Evolutionary conservation across 2,797 vertebrate species (phyloP).

Genomic region (Rhadinocentrus ornatus): DNA sequence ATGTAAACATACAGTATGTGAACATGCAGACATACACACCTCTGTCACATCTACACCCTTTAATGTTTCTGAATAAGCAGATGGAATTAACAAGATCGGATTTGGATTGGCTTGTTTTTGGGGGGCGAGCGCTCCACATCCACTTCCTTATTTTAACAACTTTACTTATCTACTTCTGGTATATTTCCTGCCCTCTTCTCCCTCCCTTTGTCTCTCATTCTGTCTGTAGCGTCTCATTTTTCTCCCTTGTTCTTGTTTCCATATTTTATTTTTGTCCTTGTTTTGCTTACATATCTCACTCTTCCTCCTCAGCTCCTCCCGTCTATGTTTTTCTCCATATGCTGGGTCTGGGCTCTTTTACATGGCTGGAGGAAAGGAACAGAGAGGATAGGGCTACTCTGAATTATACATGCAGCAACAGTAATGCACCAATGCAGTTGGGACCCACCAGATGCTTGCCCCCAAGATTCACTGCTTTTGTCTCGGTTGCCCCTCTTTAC

Average conservation of each 20-base stretch:
- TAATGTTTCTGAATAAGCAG: constrained; percentile 43
- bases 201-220: constrained; percentile 19
- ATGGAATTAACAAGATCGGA: constrained; percentile 35
- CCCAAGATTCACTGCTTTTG: constrained; percentile 71
- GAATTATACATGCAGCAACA: constrained; percentile 77
- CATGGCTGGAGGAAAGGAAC: constrained; percentile 76
- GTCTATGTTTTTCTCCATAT: constrained; percentile 62
- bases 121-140: not conserved
- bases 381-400: constrained; percentile 63
- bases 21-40: constrained; percentile 31
- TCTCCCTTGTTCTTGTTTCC: constrained; percentile 34
- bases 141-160: constrained; percentile 43
- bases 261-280: constrained; percentile 18
- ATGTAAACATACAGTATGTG: constrained; percentile 1
- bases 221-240: constrained; percentile 48
- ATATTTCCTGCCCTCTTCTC: constrained; percentile 17
- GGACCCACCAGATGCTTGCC: constrained; percentile 79
- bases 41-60: constrained; percentile 48
- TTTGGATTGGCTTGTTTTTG: constrained; percentile 31
- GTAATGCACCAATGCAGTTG: constrained; percentile 58
- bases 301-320: constrained; percentile 35
- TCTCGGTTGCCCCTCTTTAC: constrained; percentile 57
- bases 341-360: constrained; percentile 74
- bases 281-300: constrained; percentile 36
- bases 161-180: constrained; percentile 41